Evolutionary conservation across 2,888 invertebrate species (phyloP).

Genomic region (Gryllus longicercus): DNA sequence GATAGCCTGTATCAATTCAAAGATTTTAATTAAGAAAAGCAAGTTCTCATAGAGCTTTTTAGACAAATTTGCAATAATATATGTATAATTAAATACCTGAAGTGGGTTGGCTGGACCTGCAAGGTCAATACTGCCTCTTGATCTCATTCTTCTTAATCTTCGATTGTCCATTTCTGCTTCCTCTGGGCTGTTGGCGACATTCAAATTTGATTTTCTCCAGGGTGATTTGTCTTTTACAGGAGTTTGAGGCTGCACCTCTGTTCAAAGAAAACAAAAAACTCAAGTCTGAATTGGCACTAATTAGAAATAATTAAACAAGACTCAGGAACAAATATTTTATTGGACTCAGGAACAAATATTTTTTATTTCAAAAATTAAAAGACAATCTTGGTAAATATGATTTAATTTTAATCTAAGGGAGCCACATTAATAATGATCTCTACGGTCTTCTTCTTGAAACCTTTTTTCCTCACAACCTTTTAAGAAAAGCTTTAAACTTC

Average conservation of each 20-base stretch:
- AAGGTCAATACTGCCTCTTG: conserved; percentile 47
- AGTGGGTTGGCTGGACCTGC: conserved; percentile 44
- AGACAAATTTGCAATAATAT: background rate
- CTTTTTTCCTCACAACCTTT: no score
- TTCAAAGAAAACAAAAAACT: background rate
- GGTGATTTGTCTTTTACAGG: conserved; percentile 70
- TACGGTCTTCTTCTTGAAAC: no score
- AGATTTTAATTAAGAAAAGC: background rate
- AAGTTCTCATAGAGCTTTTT: background rate
- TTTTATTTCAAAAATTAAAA: no score
- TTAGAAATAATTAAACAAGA: no score
- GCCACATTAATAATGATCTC: no score
- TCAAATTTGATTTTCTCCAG: conserved; percentile 69
- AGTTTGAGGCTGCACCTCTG: conserved; percentile 65
- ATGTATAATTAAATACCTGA: conserved; percentile 43
- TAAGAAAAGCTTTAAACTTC: no score
- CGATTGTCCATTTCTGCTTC: conserved; percentile 65
- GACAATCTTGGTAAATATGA: no score
- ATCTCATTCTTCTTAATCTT: conserved; percentile 50
- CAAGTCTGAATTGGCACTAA: no score
- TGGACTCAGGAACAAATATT: no score
- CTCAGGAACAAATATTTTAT: no score
- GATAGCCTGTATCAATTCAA: conserved; percentile 48
- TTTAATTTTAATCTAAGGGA: no score
- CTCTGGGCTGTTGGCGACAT: conserved; percentile 60